These are phyloP conservation scores for Malachius bipustulatus DNA, from an alignment of 2,888 invertebrate genomes.

Conservation along the genomic window DNA sequence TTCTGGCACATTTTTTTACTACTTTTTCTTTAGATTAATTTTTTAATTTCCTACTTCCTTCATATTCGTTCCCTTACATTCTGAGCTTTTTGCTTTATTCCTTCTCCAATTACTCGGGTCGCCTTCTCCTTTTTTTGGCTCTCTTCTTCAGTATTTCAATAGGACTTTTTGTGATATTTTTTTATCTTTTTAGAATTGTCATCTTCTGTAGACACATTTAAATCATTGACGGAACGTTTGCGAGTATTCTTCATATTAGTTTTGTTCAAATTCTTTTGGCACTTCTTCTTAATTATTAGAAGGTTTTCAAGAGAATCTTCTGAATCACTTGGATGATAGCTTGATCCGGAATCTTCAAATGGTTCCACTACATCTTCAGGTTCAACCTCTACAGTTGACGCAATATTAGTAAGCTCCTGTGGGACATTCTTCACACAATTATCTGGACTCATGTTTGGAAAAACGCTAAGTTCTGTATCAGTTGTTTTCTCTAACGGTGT, in stretches of 20 bases:
- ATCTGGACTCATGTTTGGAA: not conserved
- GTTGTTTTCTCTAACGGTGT: not conserved
- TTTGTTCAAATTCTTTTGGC: constrained; percentile 1
- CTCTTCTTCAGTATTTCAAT: not conserved
- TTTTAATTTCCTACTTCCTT: constrained; percentile 6
- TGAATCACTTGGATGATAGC: constrained; percentile 3
- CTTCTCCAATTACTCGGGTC: not conserved
- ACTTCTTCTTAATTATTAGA: constrained; percentile 1
- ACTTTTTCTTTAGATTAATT: constrained; percentile 5
- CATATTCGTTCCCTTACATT: constrained; percentile 9
- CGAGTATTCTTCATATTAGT: not conserved
- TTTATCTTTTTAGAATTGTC: not conserved
- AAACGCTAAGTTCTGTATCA: not conserved
- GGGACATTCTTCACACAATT: not conserved
- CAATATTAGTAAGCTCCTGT: not conserved
- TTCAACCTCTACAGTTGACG: not conserved
- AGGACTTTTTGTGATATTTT: constrained; percentile 1
- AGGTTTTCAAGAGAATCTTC: constrained; percentile 1
- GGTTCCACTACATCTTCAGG: not conserved
- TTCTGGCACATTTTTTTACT: constrained; percentile 8
- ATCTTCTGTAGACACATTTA: too few relatives aligned
- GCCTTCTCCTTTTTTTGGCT: not conserved
- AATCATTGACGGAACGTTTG: too few relatives aligned
- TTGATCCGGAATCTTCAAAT: constrained; percentile 3
- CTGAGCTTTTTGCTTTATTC: constrained; percentile 9